Base-by-base conservation (phyloP, 2,888 invertebrate genomes). In the Folsomia manolachei region DNA sequence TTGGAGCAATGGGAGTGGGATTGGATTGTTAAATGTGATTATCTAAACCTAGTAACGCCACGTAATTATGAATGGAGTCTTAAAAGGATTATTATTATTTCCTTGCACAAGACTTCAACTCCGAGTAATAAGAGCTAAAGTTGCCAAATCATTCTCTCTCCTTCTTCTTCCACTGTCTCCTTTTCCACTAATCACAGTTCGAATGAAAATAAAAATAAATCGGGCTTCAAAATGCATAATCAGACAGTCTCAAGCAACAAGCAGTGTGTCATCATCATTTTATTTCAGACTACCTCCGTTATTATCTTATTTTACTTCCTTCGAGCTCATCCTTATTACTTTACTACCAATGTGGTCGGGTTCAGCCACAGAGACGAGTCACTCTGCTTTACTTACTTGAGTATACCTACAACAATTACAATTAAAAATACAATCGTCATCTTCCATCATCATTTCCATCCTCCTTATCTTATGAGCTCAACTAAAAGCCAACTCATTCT, bases 21-120 rank as follows among this genome's bases (percentile, higher is more conserved):
- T 39, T 4, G 14, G 14, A 9, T 39, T 39, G 39, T 39, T 39
- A 14, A 39, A 39, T 67, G 27, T 67, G 67, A 67, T 67, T 67
- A 67, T 67, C 56, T 25, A 23, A 67, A 60, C 25, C 51, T 56
- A 53, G 56, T 24, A 67, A 67, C 56, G 56, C 53, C 67, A 67
- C 67, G 67, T 67, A 67, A 67, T 67, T 67, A 67, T 67, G 67
- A 69, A 71, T 63, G 23, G 69, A 63, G 64, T 72, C 27, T 65
- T 69, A 51, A 56, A 75, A 70, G 64, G 70, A 74, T 74, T 70
- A 74, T 75, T 68, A 70, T 75, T 75, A 68, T 63, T 62, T 68
- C 26, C 53, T 53, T 27, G n/a, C 27, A 60, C 56, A 66, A 66
- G 18, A 56, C 39, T 39, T 14, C 39, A 39, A n/a, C n/a, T n/a